Percentiles rank a stretch among this genome's conserved stretches.
These are phyloP conservation scores for Hemaris fuciformis DNA, from an alignment of 2,888 invertebrate species.

Conservation along the genomic window DNA sequence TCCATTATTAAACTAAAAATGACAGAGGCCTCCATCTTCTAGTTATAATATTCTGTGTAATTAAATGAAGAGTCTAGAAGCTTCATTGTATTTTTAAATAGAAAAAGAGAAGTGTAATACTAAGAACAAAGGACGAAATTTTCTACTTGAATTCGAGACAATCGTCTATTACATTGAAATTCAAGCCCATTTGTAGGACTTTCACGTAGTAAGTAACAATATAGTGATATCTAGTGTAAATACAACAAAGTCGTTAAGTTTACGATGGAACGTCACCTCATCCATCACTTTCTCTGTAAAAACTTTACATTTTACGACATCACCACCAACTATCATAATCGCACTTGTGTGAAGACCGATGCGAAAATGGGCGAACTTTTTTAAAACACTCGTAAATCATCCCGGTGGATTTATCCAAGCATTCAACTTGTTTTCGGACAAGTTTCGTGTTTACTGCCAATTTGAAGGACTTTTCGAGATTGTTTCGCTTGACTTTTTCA, in stretches of 20 bases:
- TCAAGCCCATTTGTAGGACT: too few relatives aligned
- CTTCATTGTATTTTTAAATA: too few relatives aligned
- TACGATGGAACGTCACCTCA: neutral
- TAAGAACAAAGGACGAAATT: too few relatives aligned
- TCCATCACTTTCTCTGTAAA: neutral
- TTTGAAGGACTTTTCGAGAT: neutral
- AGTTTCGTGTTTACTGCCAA: neutral
- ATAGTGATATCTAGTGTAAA: too few relatives aligned
- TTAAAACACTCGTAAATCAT: slow-evolving; percentile 7
- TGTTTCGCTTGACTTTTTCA: neutral
- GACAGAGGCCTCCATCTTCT: too few relatives aligned
- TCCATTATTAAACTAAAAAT: too few relatives aligned
- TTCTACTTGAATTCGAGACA: too few relatives aligned
- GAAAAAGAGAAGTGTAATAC: too few relatives aligned
- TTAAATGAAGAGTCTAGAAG: too few relatives aligned
- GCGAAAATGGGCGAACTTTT: slow-evolving; percentile 2
- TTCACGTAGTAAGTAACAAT: too few relatives aligned
- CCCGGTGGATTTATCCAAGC: neutral
- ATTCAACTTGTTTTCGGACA: neutral
- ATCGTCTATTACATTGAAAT: too few relatives aligned
- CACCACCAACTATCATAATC: neutral
- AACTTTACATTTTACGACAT: slow-evolving; percentile 6
- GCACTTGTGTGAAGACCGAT: neutral
- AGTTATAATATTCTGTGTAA: too few relatives aligned
- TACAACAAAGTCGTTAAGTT: neutral